Evolutionary conservation across 2,888 invertebrate genomes (phyloP), one percentile per base, ranked within the genome.

Genomic region (Griposia aprilina): DNA sequence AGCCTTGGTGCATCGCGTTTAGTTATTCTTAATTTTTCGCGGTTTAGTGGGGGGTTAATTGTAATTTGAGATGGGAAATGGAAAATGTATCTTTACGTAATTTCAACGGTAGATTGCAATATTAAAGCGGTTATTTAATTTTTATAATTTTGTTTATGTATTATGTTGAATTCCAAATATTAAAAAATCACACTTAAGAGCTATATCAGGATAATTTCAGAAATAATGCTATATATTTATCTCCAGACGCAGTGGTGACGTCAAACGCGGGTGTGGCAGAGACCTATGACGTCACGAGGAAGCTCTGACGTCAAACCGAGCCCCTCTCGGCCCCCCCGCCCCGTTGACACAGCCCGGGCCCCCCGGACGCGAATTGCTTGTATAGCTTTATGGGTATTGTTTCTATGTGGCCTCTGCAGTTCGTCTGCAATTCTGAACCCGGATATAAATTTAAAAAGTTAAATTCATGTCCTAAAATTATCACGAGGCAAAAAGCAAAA

Each of bases 261-360:
- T 96, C 94, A 95, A 94, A 91, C 83, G 94, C 94, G 96, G 96
- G 96, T 96, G 96, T 96, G 96, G 96, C 95, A 93, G 89, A 89
- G 89, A 89, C 89, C 92, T 90, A 92, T 96, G 96, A 96, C 96
- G 96, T 96, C 96, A 97, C 95, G 88, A 95, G 95, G 93, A 88
- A 92, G 93, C 94, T 95, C 95, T 96, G 96, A 97, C 96, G 96
- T 97, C 96, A 96, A 95, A 93, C 91, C 91, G 85, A 90, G 90
- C 92, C 92, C 92, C 92, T 66, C 80, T 88, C 82, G 85, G 87
- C 87, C 87, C 87, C 82, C 86, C 87, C 87, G 77, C 84, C 85
- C 86, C 80, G 82, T 88, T 84, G 88, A 88, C 91, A 82, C 81
- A 77, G 89, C 85, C 91, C 81, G 75, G 80, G 76, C 75, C 89